Conservation (phyloP, 1,140 invertebrate genomes). For the Asobara japonica region DNA sequence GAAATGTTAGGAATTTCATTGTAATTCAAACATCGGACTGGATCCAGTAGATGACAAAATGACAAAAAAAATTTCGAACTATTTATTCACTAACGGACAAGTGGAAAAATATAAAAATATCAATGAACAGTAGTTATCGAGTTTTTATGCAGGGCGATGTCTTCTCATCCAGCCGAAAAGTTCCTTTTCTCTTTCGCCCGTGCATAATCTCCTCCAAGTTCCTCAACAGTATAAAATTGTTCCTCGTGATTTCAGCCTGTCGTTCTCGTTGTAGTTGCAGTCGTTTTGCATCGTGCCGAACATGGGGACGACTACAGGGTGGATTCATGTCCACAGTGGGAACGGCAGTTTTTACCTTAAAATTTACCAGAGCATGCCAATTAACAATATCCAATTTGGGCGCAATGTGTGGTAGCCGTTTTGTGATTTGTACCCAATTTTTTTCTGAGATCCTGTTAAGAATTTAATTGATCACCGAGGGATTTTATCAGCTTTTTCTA, state of each 20-base stretch:
- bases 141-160: conserved; percentile 52
- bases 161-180: conserved; percentile 47
- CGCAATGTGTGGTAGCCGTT: too few species aligned
- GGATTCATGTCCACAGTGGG: conserved; percentile 56
- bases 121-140: not conserved
- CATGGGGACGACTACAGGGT: conserved; percentile 53
- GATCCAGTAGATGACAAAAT: too few species aligned
- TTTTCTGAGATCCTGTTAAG: too few species aligned
- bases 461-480: too few species aligned
- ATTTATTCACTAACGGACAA: not conserved
- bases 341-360: conserved; percentile 53
- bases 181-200: conserved; percentile 43
- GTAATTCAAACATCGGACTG: too few species aligned
- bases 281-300: conserved; percentile 56
- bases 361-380: conserved; percentile 14
- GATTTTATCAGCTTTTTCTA: too few species aligned
- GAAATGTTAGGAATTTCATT: not conserved
- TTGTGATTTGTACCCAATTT: too few species aligned
- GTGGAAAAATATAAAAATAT: not conserved
- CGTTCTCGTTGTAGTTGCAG: conserved; percentile 57
- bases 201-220: conserved; percentile 60
- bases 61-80: too few species aligned
- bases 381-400: too few species aligned
- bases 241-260: conserved; percentile 53
- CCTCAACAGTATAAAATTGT: conserved; percentile 60